Evolutionary conservation across 92 coral and sea anemone species (phyloP), one percentile per base, ranked within the genome.

Genomic region (Bergia sp.): DNA sequence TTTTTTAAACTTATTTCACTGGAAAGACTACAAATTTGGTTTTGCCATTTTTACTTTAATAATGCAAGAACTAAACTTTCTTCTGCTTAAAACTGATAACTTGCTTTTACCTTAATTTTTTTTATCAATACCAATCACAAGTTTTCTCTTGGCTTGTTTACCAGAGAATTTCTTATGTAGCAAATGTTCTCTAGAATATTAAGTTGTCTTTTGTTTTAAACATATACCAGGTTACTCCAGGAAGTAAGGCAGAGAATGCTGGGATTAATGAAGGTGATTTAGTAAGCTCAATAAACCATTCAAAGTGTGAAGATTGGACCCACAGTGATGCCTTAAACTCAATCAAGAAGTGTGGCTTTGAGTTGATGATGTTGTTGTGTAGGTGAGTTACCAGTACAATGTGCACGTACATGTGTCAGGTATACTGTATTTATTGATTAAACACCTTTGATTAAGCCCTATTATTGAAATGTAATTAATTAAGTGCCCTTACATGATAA

Each of bases 311-410:
- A 5, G 95, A 90, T 5, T 85, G 94, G 94, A 95, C 98, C 2
- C 99, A 96, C 89, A 90, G 96, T 38, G 98, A 94, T 92, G 99
- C 99, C 1, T 90, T 96, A 57, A 96, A 95, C 74, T 66, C 91
- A 71, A 91, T 96, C 67, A 96, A 96, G 89, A 92, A 89, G 90
- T 89, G 96, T 77, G 97, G 98, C 49, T 79, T 86, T 64, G 85
- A 89, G 78, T 89, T 96, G 61, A 78, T 91, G 20, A 86, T 96
- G 75, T 55, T 93, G n/a, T 90, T 96, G 61, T 92, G 93, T 71
- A 91, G 96, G 99, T 96, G 81, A 89, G 97, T 81, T 15, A 20
- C 37, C 29, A 82, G n/a, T 40, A 55, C 72, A 75, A 29, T 0
- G 5, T 2, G 29, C 15, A 55, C 15, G 7, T 40, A 73, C 44